Base-by-base conservation (phyloP, 2,888 invertebrate species). In the Trissolcus japonicus region DNA sequence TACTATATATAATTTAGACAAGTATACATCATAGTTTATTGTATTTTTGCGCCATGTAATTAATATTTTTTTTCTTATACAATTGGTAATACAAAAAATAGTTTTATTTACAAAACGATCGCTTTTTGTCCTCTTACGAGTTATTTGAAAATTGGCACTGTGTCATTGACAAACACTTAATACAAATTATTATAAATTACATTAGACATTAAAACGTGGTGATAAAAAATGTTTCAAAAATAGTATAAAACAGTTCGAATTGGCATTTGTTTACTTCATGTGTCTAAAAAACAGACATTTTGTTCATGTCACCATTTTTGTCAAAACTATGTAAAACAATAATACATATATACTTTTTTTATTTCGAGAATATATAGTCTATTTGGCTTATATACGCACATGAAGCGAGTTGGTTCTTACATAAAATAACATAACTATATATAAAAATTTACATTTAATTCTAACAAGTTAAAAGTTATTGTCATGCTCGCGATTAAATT, bases 1-100 rank as follows among this genome's bases (percentile, higher is more conserved):
- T 82, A 84, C 82, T 80, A 81, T 82, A 83, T 86, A 87, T 88
- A 87, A 87, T 86, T 87, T 87, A 86, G 83, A 85, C 83, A 87
- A 85, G 85, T 85, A 82, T 87, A 87, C 84, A 85, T 86, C 82
- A 74, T 78, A 72, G 56, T 65, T 73, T 72, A 67, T 82, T 79
- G 79, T 81, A 82, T 83, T 35, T 35, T 82, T 65, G 77, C 80
- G 80, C 71, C 73, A 68, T 61, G 76, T 76, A 81, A 79, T 80
- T 75, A 76, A 78, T 82, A 80, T 79, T 80, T 78, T 46, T n/a
- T 79, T 75, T 73, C 78, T 80, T 80, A 82, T 80, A 80, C 81
- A 80, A 82, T 80, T 81, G 82, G 78, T 82, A 81, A 86, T 87
- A 87, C 82, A 87, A 87, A 87, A 87, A 83, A 51, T 16, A 46